Conservation (phyloP, 2,113 vertebrate species). For the Ciconia maguari region DNA sequence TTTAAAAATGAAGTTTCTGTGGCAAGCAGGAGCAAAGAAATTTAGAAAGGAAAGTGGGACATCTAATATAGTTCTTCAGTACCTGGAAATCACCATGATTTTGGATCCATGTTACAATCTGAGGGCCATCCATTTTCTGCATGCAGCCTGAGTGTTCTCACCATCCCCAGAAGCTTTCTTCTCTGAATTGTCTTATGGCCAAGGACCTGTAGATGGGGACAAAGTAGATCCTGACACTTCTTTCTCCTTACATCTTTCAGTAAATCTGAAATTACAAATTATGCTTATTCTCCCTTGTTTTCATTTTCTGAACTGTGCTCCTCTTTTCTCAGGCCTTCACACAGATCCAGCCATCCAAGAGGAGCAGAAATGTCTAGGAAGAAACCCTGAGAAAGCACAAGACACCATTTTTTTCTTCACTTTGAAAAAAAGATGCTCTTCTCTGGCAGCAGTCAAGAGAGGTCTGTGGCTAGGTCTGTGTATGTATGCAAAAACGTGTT, state of each 20-base stretch:
- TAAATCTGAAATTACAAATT: not conserved
- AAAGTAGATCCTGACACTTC: not conserved
- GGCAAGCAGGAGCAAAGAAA: not conserved
- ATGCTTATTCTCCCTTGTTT: not conserved
- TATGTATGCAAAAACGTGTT: not conserved
- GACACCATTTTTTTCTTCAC: accelerated
- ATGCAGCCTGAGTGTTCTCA: not conserved
- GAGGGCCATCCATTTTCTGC: not conserved
- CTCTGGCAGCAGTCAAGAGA: not conserved
- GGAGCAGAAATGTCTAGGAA: not conserved
- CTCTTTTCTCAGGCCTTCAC: not conserved
- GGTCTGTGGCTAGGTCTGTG: not conserved
- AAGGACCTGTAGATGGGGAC: not conserved
- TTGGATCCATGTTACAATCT: not conserved
- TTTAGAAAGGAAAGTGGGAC: not conserved
- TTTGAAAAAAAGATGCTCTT: not conserved
- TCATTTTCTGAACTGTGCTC: not conserved
- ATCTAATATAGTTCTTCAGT: not conserved
- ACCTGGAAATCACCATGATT: not conserved
- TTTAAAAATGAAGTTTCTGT: not conserved
- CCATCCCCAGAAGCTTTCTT: not conserved
- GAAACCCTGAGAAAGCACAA: not conserved
- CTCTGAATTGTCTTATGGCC: not conserved
- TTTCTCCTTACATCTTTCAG: not conserved
- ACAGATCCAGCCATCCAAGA: not conserved